Base-by-base conservation (phyloP, 2,888 invertebrate species). In the Hoplodrina blanda region DNA sequence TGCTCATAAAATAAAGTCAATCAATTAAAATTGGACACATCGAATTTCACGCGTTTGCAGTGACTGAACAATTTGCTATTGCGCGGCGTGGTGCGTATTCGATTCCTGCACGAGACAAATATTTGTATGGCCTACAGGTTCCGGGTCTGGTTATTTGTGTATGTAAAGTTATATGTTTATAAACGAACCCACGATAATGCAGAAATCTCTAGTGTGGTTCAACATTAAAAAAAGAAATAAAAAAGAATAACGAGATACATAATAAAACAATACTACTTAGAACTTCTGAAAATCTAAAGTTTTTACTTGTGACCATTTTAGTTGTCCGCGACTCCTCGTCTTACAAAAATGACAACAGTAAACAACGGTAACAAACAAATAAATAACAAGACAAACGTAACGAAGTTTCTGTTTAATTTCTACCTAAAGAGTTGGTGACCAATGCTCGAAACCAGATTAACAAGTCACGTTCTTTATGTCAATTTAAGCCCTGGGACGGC, bases 401-500 rank as follows among this genome's bases (percentile, higher is more conserved):
- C 2, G 55, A 64, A 53, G 33, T 64, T 69, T 59, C 1, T 59
- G 46, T n/a, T 71, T 68, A 59, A 64, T 77, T 66, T 60, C 44
- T 54, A 17, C 17, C 46, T 46, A 69, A 82, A 72, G 69, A 77
- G 65, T 73, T 72, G 55, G 56, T 73, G 69, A 68, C 66, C 68
- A 69, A 56, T 62, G 59, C 33, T 55, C 70, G 66, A 73, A 73
- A 80, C 66, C 62, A 74, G 80, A 78, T 85, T 81, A 79, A 72
- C 60, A 70, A 76, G 72, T 75, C 73, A 67, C 72, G 60, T 72
- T 77, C 60, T 68, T 73, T 69, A 59, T 61, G 76, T 79, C 74
- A 74, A 68, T 69, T 79, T 73, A 78, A 76, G 64, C 62, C 64
- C 30, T 70, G 70, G 61, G 70, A 69, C 68, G 61, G 53, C 62